phyloP scores from a whole-genome alignment of 2,888 invertebrate species.

The Apodemia mormo region DNA sequence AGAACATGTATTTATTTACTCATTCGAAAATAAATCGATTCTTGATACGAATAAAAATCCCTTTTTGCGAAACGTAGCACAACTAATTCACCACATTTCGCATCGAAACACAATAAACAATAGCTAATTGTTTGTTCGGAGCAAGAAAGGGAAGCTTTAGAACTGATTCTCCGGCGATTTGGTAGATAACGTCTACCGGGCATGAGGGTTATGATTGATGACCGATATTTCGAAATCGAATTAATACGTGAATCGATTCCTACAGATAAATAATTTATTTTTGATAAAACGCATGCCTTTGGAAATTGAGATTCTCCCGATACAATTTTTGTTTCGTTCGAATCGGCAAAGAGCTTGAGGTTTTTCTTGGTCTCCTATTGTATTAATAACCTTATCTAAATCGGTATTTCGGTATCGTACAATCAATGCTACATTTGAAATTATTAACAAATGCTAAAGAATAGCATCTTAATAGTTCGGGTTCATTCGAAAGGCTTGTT shows the following conservation, averaged over 20 bases:
- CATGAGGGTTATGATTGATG: constrained; percentile 47
- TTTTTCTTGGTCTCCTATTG: constrained; percentile 1
- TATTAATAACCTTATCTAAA: constrained; percentile 15
- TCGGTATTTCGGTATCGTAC: neutral
- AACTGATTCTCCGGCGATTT: constrained; percentile 33
- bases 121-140: constrained; percentile 42
- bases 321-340: constrained; percentile 8
- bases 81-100: constrained; percentile 41
- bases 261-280: constrained; percentile 68
- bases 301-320: constrained; percentile 30
- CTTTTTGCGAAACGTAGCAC: constrained; percentile 39
- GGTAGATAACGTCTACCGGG: constrained; percentile 37
- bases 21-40: constrained; percentile 35
- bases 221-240: constrained; percentile 62
- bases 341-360: neutral
- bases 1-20: constrained; percentile 34
- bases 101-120: constrained; percentile 42
- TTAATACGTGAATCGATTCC: constrained; percentile 51
- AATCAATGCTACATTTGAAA: neutral
- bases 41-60: constrained; percentile 38
- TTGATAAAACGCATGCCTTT: constrained; percentile 52
- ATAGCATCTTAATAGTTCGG: neutral
- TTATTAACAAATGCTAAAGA: neutral
- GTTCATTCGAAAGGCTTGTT: neutral
- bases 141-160: constrained; percentile 34